Percentiles rank a stretch among this genome's conserved stretches.
phyloP scores from a whole-genome alignment of 1,140 invertebrate species.

The Listronotus oregonensis region DNA sequence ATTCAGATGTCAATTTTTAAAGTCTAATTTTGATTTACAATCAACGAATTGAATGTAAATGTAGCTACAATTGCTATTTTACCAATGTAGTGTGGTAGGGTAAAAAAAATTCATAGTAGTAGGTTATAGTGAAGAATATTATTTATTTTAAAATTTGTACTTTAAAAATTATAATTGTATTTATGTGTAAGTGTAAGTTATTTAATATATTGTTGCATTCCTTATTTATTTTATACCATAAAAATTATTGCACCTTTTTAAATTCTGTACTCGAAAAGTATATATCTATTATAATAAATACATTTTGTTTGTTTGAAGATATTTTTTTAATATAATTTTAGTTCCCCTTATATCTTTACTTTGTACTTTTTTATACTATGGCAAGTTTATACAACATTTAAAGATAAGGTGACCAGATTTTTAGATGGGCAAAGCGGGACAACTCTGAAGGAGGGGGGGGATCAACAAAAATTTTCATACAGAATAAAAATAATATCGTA shows the following conservation, averaged over 20 bases:
- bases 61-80: too few species aligned
- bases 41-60: too few species aligned
- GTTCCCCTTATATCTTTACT: background rate
- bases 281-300: slow-evolving; percentile 1
- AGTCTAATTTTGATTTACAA: too few species aligned
- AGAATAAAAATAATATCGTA: too few species aligned
- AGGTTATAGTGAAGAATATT: slow-evolving; percentile 10
- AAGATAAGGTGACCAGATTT: too few species aligned
- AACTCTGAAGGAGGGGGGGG: too few species aligned
- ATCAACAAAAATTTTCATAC: too few species aligned
- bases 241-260: slow-evolving; percentile 32
- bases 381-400: too few species aligned
- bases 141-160: slow-evolving; percentile 9
- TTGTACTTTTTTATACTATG: background rate
- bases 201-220: slow-evolving; percentile 39
- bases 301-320: background rate
- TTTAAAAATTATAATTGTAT: background rate
- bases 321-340: background rate
- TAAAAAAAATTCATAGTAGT: too few species aligned
- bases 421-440: too few species aligned
- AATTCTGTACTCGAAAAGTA: background rate
- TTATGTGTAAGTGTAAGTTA: slow-evolving; percentile 4
- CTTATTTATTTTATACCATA: slow-evolving; percentile 36
- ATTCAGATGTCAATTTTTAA: too few species aligned
- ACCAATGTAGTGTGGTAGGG: too few species aligned